Evolutionary conservation across 2,888 invertebrate species (phyloP), one percentile per base, ranked within the genome.

Genomic region (Eulithis testata): DNA sequence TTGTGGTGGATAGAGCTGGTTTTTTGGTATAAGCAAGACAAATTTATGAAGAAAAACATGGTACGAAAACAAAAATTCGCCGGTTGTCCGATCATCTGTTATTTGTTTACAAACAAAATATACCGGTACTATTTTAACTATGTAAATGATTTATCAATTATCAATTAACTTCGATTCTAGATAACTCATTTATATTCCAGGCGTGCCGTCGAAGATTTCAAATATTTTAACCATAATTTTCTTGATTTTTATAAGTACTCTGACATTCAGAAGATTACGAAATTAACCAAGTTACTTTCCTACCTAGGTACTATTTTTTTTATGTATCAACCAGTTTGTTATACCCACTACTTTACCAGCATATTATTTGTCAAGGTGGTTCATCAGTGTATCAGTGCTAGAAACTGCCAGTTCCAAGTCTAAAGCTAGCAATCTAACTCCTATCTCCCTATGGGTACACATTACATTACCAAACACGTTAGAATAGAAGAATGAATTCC

Each of bases 91-190:
- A 84, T 85, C 92, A 92, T 91, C 87, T 91, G 91, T 87, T 90
- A 86, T 90, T 91, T 93, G 92, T 93, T 93, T 93, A 92, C 91
- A 88, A 92, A 92, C 92, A 92, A 84, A 74, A 75, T 76, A 72
- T 73, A 87, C 91, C 91, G 91, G 91, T 84, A 82, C 72, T 79
- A 45, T 55, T 60, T 58, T 67, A 52, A 47, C 9, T 44, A 31
- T 31, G 31, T 31, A 31, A 31, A 50, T 50, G 7, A 59, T 62
- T 57, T 51, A 59, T 37, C 51, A 12, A 55, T 21, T 45, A 55
- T n/a, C 21, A 31, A 12, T 51, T 27, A 45, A 56, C 54, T 59
- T 59, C 4, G 31, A 40, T 58, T 9, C 6, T 14, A 12, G n/a
- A 8, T 36, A 44, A 51, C n/a, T 21, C 45, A 27, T n/a, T 54